Evolutionary conservation across 1,140 invertebrate species (phyloP), one percentile per base, ranked within the genome.

Genomic region (Druon quercuslanigerum): DNA sequence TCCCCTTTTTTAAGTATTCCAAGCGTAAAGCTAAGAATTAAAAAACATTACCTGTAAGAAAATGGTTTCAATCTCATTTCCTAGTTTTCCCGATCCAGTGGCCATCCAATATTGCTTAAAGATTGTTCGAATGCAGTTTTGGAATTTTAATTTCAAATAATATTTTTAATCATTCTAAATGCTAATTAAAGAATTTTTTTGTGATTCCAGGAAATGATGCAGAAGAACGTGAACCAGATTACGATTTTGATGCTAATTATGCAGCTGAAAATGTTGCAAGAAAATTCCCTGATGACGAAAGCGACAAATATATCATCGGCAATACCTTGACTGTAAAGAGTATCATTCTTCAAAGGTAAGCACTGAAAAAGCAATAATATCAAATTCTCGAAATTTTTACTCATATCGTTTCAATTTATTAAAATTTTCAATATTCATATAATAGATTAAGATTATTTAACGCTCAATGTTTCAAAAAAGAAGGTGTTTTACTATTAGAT

Each of bases 271-370:
- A 85, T 52, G 80, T 87, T n/a, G 88, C 91, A 25, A 85, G 90
- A 77, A 90, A 91, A 79, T 93, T 93, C 80, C 91, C 91, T 19
- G 87, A 88, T 78, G 87, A 90, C 76, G 85, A 90, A 82, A 82
- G 83, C 72, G 89, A 92, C 72, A 87, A 85, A 71, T 86, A 90
- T 79, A 93, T 93, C 74, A 92, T 94, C 46, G 84, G 87, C 40
- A 90, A 90, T 77, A 88, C 86, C 50, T 83, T 90, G 50, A 96
- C 95, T 17, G 93, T 96, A 40, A 95, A 96, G 81, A 95, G 96
- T 90, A 93, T 96, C 77, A 95, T 96, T 70, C 93, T 95, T 71
- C 94, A 95, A 90, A 93, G 94, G 93, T 94, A 83, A 82, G 72
- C 77, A 74, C 16, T 33, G 12, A 14, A 1, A 17, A 56, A 11